A percentile compares a stretch with the other conserved stretches of the same genome.
These are phyloP conservation scores for Phyllostomus discolor DNA, from an alignment of 2,113 vertebrate genomes.

Conservation along the genomic window DNA sequence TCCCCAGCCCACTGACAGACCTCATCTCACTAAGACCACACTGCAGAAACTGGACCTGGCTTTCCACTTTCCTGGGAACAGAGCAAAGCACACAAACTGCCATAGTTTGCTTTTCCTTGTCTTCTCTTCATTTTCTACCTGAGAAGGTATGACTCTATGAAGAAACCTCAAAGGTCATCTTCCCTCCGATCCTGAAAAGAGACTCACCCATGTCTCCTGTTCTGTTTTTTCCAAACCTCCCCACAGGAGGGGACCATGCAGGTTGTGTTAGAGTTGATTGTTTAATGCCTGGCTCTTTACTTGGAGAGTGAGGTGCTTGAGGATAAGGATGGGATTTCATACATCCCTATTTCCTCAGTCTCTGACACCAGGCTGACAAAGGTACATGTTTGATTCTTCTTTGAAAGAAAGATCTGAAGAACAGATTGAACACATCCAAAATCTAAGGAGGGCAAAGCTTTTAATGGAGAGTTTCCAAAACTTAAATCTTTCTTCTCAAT, in stretches of 20 bases:
- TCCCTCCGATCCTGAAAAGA: not conserved
- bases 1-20: not conserved
- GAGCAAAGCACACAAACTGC: fast-evolving
- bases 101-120: not conserved
- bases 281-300: not conserved
- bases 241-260: fast-evolving
- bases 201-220: not conserved
- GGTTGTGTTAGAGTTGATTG: not conserved
- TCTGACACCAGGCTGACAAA: not conserved
- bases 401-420: not conserved
- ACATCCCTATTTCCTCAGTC: not conserved
- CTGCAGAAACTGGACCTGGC: fast-evolving
- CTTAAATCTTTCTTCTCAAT: not conserved
- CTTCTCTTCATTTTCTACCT: not conserved
- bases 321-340: not conserved
- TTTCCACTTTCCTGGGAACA: not conserved
- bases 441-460: not conserved
- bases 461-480: not conserved
- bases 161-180: not conserved
- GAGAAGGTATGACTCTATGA: not conserved
- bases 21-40: too few relatives aligned
- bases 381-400: not conserved
- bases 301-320: not conserved
- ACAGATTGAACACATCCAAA: not conserved
- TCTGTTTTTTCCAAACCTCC: not conserved